Evolutionary conservation across 1,140 invertebrate genomes (phyloP).

Genomic region (Nebria ingens): DNA sequence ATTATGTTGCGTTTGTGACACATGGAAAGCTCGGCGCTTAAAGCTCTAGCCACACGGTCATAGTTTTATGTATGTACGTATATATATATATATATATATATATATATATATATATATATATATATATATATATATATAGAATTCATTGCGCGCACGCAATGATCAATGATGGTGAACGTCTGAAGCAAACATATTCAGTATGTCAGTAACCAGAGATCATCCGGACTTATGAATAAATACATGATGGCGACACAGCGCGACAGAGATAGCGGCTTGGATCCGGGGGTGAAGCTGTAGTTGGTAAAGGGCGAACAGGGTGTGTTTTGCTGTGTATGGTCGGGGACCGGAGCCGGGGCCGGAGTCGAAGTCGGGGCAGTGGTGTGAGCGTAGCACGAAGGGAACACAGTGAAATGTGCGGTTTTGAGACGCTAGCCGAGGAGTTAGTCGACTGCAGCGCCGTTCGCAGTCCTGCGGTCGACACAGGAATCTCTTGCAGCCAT

Average conservation of each 20-base stretch:
- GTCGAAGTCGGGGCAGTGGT: background rate
- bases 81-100: too few species aligned
- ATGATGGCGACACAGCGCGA: background rate
- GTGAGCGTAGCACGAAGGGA: background rate
- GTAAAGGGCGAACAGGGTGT: too few species aligned
- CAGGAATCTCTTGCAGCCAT: constrained; percentile 33
- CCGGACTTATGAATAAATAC: constrained; percentile 9
- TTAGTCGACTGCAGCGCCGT: constrained; percentile 26
- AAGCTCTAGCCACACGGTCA: too few species aligned
- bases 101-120: too few species aligned
- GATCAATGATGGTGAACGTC: background rate
- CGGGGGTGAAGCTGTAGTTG: too few species aligned
- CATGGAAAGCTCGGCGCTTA: too few species aligned
- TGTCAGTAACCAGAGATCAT: constrained; percentile 6
- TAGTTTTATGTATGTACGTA: too few species aligned
- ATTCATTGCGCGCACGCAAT: too few species aligned
- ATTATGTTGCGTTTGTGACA: too few species aligned
- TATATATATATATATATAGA: too few species aligned
- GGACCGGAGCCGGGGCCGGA: background rate
- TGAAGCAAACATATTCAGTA: constrained; percentile 8
- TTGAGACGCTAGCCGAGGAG: constrained; percentile 33
- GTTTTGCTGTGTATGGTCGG: too few species aligned
- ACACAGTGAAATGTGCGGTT: constrained; percentile 32
- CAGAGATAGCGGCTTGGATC: too few species aligned
- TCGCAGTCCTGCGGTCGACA: constrained; percentile 32